Evolutionary conservation across 2,888 invertebrate species (phyloP).

Genomic region (Clitarchus hookeri): DNA sequence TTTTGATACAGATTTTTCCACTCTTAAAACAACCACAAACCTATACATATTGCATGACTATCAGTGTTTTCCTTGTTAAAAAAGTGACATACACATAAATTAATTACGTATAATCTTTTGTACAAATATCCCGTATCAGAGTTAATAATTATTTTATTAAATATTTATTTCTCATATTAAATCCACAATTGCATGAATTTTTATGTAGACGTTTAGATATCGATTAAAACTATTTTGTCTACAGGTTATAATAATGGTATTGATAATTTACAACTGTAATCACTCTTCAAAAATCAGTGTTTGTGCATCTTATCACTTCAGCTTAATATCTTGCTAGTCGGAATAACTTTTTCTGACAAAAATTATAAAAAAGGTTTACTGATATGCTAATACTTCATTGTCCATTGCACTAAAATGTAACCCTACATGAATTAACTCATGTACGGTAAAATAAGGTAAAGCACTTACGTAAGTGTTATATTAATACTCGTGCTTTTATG

Average conservation of each 20-base stretch:
- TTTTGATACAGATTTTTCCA: constrained; percentile 30
- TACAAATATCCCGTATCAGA: constrained; percentile 33
- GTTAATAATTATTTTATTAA: constrained; percentile 17
- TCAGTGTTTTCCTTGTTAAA: constrained; percentile 2
- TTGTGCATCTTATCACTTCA: not conserved
- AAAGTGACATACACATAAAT: constrained; percentile 22
- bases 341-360: not conserved
- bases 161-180: constrained; percentile 2
- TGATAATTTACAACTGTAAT: not conserved
- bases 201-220: constrained; percentile 14
- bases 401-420: not conserved
- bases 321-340: not conserved
- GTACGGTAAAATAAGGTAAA: too few species aligned
- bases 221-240: constrained; percentile 14
- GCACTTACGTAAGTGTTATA: too few species aligned
- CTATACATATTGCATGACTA: constrained; percentile 9
- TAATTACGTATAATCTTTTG: constrained; percentile 32
- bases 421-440: not conserved
- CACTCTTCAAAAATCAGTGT: not conserved
- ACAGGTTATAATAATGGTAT: not conserved
- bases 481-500: too few species aligned
- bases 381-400: not conserved
- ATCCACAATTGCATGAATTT: not conserved
- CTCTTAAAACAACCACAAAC: constrained; percentile 28
- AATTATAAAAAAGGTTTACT: not conserved